Base-by-base conservation (phyloP, 2,113 vertebrate species). In the Oreochromis spilurus region DNA sequence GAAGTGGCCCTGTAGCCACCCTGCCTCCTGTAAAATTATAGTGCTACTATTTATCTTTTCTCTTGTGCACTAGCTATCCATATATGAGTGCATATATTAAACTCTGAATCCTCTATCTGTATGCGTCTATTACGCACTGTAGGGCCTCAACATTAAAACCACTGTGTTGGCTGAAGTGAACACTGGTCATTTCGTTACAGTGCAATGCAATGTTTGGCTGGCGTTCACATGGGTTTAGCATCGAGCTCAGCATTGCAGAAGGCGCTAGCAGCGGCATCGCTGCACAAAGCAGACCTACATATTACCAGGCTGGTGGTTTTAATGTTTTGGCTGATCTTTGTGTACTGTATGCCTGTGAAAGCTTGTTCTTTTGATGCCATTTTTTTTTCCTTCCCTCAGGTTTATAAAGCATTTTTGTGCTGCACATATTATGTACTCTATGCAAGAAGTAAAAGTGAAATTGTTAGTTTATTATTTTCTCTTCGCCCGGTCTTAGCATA, bases 311-410 rank as follows among this genome's bases (percentile, higher is more conserved):
- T 31, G 24, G 43, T 77, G 72, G 45, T 77, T 77, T 77, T 77
- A 77, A 52, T 52, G 72, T 34, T 90, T 70, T 89, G 72, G 45
- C 72, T 77, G 45, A 52, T 77, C 26, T 31, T 12, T 13, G 45
- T 77, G 72, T 52, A 83, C 86, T 93, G 86, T 89, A 82, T 78
- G 55, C 84, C 55, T 91, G 62, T 93, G 84, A 87, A 88, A 38
- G 34, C 82, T 77, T 91, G 89, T 94, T 94, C 92, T 91, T 77
- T 93, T 91, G 83, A 90, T 91, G 91, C 93, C 92, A 95, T 91
- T 92, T 90, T 90, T 21, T 65, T 38, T 67, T 13, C 19, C 34
- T 84, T 87, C 84, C 90, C 93, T 95, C 95, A 95, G 95, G 95
- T 93, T 84, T 24, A 26, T 87, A 58, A 84, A 80, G 14, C 9